A percentile compares a stretch with the other conserved stretches of the same genome.
phyloP scores from a whole-genome alignment of 2,113 vertebrate species.

The Aphelocoma coerulescens region DNA sequence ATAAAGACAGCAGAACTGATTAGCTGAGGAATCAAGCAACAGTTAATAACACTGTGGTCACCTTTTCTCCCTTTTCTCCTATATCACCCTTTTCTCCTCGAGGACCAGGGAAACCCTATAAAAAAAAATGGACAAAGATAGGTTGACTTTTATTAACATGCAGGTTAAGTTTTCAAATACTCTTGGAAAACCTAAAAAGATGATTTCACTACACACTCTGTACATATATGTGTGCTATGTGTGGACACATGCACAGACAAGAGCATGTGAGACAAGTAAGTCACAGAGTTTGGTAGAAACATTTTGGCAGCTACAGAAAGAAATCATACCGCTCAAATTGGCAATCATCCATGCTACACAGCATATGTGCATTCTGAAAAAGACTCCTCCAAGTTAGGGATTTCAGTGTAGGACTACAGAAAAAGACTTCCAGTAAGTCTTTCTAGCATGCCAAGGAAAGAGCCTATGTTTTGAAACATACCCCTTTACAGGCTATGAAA shows the following conservation, averaged over 20 bases:
- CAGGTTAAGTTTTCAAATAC: constrained; percentile 1
- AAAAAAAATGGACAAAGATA: constrained; percentile 77
- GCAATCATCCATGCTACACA: background rate
- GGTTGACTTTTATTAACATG: background rate
- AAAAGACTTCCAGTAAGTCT: background rate
- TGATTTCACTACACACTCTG: background rate
- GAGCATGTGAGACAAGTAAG: background rate
- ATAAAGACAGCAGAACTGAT: constrained; percentile 21
- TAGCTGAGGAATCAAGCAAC: constrained; percentile 43
- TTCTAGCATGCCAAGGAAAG: background rate
- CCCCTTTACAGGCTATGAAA: background rate
- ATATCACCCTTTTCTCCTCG: constrained; percentile 94
- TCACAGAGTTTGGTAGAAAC: background rate
- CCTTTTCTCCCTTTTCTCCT: constrained; percentile 99
- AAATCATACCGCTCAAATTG: background rate
- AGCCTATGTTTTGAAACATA: background rate
- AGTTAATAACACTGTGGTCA: constrained; percentile 71
- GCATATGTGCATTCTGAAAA: background rate
- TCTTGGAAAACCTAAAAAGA: background rate
- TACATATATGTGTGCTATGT: background rate
- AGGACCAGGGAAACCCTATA: constrained; percentile 93
- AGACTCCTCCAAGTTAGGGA: background rate
- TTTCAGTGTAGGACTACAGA: background rate
- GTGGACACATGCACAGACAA: background rate
- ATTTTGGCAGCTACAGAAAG: background rate